A percentile compares a stretch with the other conserved stretches of the same genome.
Evolutionary conservation across 2,113 vertebrate species (phyloP).

Genomic region (Stercorarius parasiticus): DNA sequence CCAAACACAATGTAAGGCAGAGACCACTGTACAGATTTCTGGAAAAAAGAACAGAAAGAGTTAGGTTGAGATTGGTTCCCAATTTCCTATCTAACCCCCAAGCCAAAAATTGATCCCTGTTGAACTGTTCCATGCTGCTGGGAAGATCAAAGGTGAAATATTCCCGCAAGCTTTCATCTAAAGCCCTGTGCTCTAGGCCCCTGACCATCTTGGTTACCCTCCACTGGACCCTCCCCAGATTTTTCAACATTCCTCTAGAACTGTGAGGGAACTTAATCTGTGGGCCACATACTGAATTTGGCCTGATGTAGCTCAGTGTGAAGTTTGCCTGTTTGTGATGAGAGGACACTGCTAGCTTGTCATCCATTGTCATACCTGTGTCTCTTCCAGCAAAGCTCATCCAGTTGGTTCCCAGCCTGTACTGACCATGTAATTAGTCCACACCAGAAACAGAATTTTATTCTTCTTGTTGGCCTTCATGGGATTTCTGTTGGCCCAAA

Average conservation of each 20-base stretch:
- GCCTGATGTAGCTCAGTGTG: not conserved
- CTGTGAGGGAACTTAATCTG: not conserved
- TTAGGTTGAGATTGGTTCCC: not conserved
- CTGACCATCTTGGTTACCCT: not conserved
- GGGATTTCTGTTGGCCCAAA: not conserved
- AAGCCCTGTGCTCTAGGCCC: not conserved
- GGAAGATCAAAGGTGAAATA: not conserved
- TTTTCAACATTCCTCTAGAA: not conserved
- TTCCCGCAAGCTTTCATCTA: not conserved
- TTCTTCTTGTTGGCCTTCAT: not conserved
- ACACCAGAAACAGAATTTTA: not conserved
- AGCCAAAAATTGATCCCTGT: not conserved
- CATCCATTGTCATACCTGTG: not conserved
- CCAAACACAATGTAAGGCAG: conserved; percentile 82
- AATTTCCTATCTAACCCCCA: not conserved
- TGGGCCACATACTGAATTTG: not conserved
- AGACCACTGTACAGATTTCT: conserved; percentile 78
- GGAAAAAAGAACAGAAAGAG: not conserved
- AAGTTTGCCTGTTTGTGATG: not conserved
- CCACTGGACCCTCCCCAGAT: not conserved
- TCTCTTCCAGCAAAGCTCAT: not conserved
- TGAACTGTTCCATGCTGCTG: not conserved
- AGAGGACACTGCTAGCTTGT: not conserved
- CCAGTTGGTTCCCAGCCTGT: not conserved
- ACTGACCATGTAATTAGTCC: not conserved